Conservation (phyloP, 2,797 vertebrate species). For the Graptemys geographica region DNA sequence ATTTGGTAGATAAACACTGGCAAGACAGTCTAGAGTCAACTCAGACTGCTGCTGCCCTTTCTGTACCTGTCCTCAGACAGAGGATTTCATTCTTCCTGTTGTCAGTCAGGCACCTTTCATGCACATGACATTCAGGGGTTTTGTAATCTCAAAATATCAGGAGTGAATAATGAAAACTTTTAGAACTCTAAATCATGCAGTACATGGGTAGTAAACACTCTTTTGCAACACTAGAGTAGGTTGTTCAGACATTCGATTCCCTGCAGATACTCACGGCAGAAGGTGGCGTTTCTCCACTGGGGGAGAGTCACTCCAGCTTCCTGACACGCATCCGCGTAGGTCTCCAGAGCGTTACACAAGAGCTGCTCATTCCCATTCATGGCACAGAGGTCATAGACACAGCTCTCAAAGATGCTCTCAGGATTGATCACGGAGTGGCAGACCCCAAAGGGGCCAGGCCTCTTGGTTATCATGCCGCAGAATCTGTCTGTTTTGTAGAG, state of each 20-base stretch:
- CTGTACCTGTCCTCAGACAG: not conserved
- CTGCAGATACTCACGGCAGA: constrained; percentile 83
- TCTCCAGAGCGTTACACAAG: constrained; percentile 81
- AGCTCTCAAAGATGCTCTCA: constrained; percentile 84
- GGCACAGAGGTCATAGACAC: constrained; percentile 85
- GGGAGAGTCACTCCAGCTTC: constrained; percentile 79
- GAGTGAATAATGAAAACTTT: too few relatives aligned
- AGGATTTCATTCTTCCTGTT: not conserved
- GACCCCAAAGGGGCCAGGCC: constrained; percentile 79
- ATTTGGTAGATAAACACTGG: not conserved
- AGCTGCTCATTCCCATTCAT: constrained; percentile 73
- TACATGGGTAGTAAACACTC: not conserved
- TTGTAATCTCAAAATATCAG: too few relatives aligned
- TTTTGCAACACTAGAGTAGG: not conserved
- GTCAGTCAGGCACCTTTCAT: not conserved
- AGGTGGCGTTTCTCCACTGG: constrained; percentile 85
- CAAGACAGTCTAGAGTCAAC: not conserved
- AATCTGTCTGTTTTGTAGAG: constrained; percentile 79
- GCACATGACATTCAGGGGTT: too few relatives aligned
- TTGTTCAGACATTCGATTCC: not conserved
- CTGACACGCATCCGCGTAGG: constrained; percentile 82
- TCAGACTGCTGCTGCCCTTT: not conserved
- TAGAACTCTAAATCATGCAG: not conserved
- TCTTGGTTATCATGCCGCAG: constrained; percentile 84
- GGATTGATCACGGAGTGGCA: constrained; percentile 81